A percentile compares a stretch with the other conserved stretches of the same genome.
These are phyloP conservation scores for Semotilus atromaculatus DNA, from an alignment of 2,797 vertebrate genomes.

Conservation along the genomic window DNA sequence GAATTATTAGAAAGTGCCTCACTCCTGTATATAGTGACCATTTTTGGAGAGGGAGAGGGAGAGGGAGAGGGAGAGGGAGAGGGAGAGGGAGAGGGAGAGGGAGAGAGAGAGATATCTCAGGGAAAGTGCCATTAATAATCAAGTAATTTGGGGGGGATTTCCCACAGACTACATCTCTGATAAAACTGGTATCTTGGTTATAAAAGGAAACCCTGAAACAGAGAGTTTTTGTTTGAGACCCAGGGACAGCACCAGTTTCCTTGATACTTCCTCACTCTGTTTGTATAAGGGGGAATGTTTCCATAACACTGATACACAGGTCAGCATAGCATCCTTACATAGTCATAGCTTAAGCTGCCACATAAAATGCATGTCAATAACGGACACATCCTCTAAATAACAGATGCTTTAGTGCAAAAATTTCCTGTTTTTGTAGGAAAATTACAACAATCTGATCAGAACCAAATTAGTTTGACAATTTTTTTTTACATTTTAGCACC, in stretches of 20 bases:
- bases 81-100: too few species aligned
- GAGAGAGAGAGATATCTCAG: too few species aligned
- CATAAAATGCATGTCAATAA: background rate
- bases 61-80: too few species aligned
- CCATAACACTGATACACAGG: conserved; percentile 30
- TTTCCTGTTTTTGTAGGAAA: background rate
- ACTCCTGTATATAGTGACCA: too few species aligned
- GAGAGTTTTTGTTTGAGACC: background rate
- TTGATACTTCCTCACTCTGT: conserved; percentile 18
- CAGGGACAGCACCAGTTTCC: background rate
- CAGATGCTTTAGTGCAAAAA: background rate
- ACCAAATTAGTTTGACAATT: background rate
- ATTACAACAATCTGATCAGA: background rate
- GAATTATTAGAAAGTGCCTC: too few species aligned
- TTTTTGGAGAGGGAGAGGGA: too few species aligned
- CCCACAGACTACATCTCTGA: background rate
- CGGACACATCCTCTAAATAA: background rate
- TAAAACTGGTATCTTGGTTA: background rate
- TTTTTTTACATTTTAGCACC: too few species aligned
- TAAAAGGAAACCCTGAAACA: background rate
- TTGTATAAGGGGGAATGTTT: conserved; percentile 27
- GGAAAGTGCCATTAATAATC: background rate
- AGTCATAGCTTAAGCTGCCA: background rate
- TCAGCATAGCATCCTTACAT: conserved; percentile 1
- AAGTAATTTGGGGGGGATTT: background rate